phyloP scores from a whole-genome alignment of 2,797 vertebrate genomes.

The Schizopygopsis malacanthus region DNA sequence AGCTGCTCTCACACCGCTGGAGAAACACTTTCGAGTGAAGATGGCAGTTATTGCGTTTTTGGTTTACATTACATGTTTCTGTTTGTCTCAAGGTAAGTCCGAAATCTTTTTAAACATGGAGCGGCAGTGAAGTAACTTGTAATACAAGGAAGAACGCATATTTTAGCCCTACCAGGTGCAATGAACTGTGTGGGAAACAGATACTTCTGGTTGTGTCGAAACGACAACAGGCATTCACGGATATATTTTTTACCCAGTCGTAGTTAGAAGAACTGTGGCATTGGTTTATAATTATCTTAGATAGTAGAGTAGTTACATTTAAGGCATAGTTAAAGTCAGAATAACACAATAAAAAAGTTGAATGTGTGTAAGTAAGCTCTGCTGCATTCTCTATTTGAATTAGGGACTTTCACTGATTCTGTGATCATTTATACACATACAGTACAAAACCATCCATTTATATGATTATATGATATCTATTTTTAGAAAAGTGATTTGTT shows the following conservation, averaged over 20 bases:
- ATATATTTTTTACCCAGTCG: neutral
- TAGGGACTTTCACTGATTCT: neutral
- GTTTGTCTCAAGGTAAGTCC: conserved; percentile 19
- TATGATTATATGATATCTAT: neutral
- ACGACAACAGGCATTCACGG: neutral
- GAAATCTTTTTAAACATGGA: too few relatives aligned
- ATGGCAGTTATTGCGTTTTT: neutral
- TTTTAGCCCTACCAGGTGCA: neutral
- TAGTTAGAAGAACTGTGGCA: neutral
- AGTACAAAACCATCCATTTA: too few relatives aligned
- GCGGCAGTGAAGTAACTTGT: too few relatives aligned
- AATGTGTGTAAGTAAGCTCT: neutral
- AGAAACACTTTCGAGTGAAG: neutral
- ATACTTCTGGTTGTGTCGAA: neutral
- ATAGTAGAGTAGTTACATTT: neutral
- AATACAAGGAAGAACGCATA: neutral
- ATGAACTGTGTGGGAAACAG: neutral
- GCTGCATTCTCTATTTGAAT: neutral
- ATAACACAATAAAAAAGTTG: neutral
- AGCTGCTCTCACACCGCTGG: neutral
- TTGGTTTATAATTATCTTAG: neutral
- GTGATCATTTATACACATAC: neutral
- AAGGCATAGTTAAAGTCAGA: neutral
- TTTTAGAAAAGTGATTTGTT: neutral
- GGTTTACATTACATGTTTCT: neutral